These are phyloP conservation scores for Ciconia nigra DNA, from an alignment of 2,797 vertebrate genomes.

Conservation along the genomic window DNA sequence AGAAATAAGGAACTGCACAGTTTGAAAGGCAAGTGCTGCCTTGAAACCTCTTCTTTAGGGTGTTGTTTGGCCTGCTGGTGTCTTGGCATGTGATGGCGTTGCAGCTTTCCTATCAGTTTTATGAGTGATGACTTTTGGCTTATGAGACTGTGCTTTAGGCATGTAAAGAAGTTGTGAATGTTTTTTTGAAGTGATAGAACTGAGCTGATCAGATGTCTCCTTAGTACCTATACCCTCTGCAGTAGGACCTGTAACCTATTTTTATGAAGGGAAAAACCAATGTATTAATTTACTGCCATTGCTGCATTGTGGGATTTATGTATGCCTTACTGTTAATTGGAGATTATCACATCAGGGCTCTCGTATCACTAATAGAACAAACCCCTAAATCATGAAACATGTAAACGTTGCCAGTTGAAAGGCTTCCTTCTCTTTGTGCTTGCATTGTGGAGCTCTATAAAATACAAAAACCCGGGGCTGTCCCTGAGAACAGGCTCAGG, in stretches of 20 bases:
- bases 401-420: background rate
- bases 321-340: background rate
- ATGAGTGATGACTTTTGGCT: background rate
- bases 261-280: background rate
- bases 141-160: background rate
- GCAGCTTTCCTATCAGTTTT: background rate
- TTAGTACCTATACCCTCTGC: background rate
- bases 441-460: background rate
- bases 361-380: background rate
- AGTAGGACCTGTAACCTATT: background rate
- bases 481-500: background rate
- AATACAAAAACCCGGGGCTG: background rate
- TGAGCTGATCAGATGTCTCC: background rate
- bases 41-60: background rate
- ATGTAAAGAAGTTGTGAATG: background rate
- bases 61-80: background rate
- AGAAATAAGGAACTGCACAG: background rate
- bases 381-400: background rate
- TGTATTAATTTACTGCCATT: background rate
- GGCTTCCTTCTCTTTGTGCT: background rate
- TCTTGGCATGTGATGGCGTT: background rate
- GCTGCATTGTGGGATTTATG: background rate
- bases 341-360: background rate
- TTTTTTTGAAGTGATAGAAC: background rate
- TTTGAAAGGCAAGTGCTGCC: background rate